Conservation (phyloP, 1,140 invertebrate genomes). For the Drosophila parvula region DNA sequence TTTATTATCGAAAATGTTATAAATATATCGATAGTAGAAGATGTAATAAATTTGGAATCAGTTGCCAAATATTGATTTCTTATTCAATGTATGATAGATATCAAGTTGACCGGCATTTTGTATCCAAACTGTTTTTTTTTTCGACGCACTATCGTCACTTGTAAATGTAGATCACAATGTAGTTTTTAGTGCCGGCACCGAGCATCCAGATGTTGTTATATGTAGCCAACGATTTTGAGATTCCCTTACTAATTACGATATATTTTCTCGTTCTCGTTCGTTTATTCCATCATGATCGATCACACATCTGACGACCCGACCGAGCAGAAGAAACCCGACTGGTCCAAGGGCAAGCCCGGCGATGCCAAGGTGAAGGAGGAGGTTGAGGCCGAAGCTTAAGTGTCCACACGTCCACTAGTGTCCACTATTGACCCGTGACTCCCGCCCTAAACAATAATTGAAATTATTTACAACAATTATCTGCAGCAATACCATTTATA, state of each 20-base stretch:
- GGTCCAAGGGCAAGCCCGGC: slow-evolving; percentile 93
- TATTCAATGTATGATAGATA: too few species aligned
- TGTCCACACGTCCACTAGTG: slow-evolving; percentile 73
- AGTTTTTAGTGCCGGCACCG: slow-evolving; percentile 44
- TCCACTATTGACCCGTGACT: slow-evolving; percentile 80
- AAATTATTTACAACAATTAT: slow-evolving; percentile 57
- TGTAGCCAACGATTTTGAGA: neutral
- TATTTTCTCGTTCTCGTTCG: slow-evolving; percentile 30
- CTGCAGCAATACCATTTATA: slow-evolving; percentile 55
- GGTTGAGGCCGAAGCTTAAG: slow-evolving; percentile 90
- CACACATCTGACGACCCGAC: neutral
- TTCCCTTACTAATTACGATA: slow-evolving; percentile 25
- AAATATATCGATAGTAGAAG: neutral
- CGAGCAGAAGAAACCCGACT: slow-evolving; percentile 94
- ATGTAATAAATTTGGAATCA: neutral
- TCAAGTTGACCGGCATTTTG: slow-evolving; percentile 3
- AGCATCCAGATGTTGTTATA: slow-evolving; percentile 40
- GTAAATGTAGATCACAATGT: slow-evolving; percentile 42
- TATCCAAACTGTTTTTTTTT: neutral
- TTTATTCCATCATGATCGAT: slow-evolving; percentile 23
- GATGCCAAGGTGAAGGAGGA: slow-evolving; percentile 95
- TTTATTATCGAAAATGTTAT: neutral
- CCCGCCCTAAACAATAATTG: slow-evolving; percentile 77
- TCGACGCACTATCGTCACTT: slow-evolving; percentile 20
- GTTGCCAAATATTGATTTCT: too few species aligned